Evolutionary conservation across 2,888 invertebrate species (phyloP), one percentile per base, ranked within the genome.

Genomic region (Tetrapedia diversipes): DNA sequence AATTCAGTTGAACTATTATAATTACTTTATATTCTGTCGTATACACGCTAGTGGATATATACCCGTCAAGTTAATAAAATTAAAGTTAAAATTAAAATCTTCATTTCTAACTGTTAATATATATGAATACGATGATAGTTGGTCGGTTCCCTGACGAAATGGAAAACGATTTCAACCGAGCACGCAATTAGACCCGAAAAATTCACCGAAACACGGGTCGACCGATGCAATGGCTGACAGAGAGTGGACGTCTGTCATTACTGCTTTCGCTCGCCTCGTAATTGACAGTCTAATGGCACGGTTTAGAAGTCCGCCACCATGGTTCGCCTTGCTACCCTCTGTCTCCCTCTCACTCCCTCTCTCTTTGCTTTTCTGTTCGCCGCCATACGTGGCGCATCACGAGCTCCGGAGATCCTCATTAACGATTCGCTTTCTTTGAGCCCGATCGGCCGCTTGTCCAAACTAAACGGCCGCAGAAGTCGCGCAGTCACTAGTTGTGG

Each of bases 221-320:
- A 19, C 16, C 64, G 47, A 60, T 53, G 68, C 69, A 37, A 70
- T 63, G 75, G 76, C 76, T 77, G 77, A 77, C 76, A 77, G 65
- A 54, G 54, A 4, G 4, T 49, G 70, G 76, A 61, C 77, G 82
- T 77, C 84, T 80, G 79, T 86, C 81, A 84, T 86, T 86, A 86
- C 75, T 63, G 61, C 74, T 66, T 68, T 82, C 79, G 75, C 77
- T 71, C 69, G 73, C 63, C 72, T 59, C 72, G 83, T 88, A 88
- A 88, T 88, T 88, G 87, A 88, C 88, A 87, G 85, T 85, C 86
- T 88, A 88, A 88, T 88, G 86, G 85, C 86, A 88, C 80, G 82
- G 82, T 86, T 77, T 77, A 67, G 71, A n/a, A 54, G 67, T 27
- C 66, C n/a, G n/a, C n/a, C n/a, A n/a, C n/a, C n/a, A 66, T 57